Percentiles rank a stretch among this genome's conserved stretches.
Evolutionary conservation across 2,797 vertebrate genomes (phyloP).

Genomic region (Chelmon rostratus): DNA sequence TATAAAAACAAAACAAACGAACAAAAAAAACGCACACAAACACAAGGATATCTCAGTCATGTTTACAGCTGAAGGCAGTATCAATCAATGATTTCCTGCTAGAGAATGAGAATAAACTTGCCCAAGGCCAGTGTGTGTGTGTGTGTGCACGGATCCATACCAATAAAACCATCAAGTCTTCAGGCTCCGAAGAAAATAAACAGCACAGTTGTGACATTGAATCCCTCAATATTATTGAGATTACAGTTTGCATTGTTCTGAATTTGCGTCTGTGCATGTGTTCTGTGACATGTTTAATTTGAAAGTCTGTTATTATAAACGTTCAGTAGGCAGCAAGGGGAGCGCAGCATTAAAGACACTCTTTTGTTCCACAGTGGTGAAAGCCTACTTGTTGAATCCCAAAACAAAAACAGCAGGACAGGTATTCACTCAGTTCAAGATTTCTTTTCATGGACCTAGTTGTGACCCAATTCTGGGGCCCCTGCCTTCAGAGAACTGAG

Average conservation of each 20-base stretch:
- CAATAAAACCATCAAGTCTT: slow-evolving; percentile 55
- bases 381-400: neutral
- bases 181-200: slow-evolving; percentile 49
- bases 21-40: slow-evolving; percentile 9
- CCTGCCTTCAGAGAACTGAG: neutral
- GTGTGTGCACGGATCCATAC: neutral
- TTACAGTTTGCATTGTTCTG: slow-evolving; percentile 3
- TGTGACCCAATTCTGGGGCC: neutral
- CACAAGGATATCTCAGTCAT: slow-evolving; percentile 9
- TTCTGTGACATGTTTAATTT: slow-evolving; percentile 31
- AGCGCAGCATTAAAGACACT: neutral
- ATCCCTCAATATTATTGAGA: slow-evolving; percentile 24
- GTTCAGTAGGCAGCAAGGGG: neutral
- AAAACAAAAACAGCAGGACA: neutral
- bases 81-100: slow-evolving; percentile 26
- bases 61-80: slow-evolving; percentile 22
- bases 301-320: slow-evolving; percentile 13
- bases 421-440: neutral
- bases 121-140: neutral
- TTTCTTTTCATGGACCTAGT: neutral
- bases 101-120: slow-evolving; percentile 24
- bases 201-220: slow-evolving; percentile 38
- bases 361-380: neutral
- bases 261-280: slow-evolving; percentile 17
- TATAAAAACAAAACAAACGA: no score